Percentiles rank a stretch among this genome's conserved stretches.
phyloP scores from a whole-genome alignment of 2,888 invertebrate species.

The Idaea biselata region DNA sequence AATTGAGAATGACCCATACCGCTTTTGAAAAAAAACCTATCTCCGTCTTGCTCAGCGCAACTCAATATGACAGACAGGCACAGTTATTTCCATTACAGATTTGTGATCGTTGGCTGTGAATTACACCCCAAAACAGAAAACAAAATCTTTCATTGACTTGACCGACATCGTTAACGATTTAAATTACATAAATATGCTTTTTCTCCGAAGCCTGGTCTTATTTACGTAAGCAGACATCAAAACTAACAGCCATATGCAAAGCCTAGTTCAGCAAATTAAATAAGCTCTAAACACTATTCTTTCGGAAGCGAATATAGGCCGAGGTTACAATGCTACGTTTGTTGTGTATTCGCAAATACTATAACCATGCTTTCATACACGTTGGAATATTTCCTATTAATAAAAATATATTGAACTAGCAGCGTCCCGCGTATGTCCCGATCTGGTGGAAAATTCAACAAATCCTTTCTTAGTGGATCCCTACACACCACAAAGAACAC shows the following conservation, averaged over 20 bases:
- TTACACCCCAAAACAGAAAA: neutral
- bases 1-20: too few species aligned
- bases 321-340: slow-evolving; percentile 34
- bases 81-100: too few species aligned
- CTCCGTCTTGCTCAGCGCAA: too few species aligned
- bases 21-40: too few species aligned
- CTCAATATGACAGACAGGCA: too few species aligned
- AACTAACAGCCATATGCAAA: slow-evolving; percentile 18
- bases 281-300: slow-evolving; percentile 19
- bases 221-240: slow-evolving; percentile 10
- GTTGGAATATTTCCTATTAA: slow-evolving; percentile 14
- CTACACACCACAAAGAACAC: too few species aligned
- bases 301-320: slow-evolving; percentile 35
- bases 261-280: slow-evolving; percentile 16
- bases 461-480: too few species aligned
- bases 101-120: too few species aligned
- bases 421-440: neutral
- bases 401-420: slow-evolving; percentile 5
- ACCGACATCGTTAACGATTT: neutral
- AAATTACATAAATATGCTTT: neutral
- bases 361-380: neutral
- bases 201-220: neutral
- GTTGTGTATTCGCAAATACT: slow-evolving; percentile 31
- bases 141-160: neutral
- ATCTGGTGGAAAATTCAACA: too few species aligned